Percentiles rank a stretch among this genome's conserved stretches.
These are phyloP conservation scores for Zoanthus gigantus DNA, from an alignment of 92 coral and sea anemone species.

Conservation along the genomic window DNA sequence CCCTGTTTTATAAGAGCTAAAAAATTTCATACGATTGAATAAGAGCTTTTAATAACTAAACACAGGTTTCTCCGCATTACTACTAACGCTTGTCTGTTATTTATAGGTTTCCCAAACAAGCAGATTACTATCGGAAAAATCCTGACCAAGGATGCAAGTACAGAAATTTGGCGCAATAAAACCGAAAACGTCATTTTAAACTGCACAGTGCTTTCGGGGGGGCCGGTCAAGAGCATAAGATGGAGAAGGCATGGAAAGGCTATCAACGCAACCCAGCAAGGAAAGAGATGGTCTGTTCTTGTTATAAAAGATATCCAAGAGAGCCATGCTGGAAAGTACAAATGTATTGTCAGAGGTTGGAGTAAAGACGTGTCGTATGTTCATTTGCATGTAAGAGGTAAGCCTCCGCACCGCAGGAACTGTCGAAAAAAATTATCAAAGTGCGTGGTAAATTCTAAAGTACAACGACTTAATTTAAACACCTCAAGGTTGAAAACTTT, in stretches of 20 bases:
- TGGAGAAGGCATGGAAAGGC: background rate
- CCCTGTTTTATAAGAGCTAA: too few relatives aligned
- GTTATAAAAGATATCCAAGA: background rate
- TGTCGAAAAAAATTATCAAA: too few relatives aligned
- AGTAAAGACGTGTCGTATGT: conserved; percentile 22
- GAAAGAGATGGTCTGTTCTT: conserved; percentile 23
- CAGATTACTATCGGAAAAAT: conserved; percentile 31
- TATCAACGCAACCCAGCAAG: conserved; percentile 16
- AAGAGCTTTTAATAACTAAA: too few relatives aligned
- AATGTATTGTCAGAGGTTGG: conserved; percentile 33
- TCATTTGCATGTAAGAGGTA: conserved; percentile 42
- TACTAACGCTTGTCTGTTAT: too few relatives aligned
- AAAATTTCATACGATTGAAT: too few relatives aligned
- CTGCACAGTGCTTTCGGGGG: conserved; percentile 34
- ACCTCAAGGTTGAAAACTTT: too few relatives aligned
- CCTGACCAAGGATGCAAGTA: conserved; percentile 29
- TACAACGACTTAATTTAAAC: too few relatives aligned
- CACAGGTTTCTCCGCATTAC: too few relatives aligned
- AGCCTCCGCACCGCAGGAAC: background rate
- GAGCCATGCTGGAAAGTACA: conserved; percentile 32
- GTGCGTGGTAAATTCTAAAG: too few relatives aligned
- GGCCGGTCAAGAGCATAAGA: conserved; percentile 1
- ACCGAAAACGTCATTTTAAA: conserved; percentile 6
- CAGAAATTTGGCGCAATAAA: conserved; percentile 41
- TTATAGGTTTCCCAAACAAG: conserved; percentile 19